A percentile compares a stretch with the other conserved stretches of the same genome.
These are phyloP conservation scores for Leptopilina myrica DNA, from an alignment of 2,888 invertebrate species.

Conservation along the genomic window DNA sequence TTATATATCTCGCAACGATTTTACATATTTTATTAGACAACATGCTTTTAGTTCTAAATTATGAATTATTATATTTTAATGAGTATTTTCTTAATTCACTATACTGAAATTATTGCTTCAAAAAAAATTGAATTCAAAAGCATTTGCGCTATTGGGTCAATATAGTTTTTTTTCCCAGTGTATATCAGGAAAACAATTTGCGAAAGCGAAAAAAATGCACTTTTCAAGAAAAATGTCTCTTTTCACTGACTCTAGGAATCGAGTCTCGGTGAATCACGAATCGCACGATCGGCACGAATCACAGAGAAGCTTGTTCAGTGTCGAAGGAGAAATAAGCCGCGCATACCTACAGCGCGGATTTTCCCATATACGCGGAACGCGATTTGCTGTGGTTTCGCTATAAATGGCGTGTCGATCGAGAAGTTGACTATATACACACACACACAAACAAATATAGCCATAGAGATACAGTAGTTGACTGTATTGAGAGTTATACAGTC, in stretches of 20 bases:
- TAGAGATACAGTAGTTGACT: constrained; percentile 14
- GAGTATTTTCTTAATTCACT: too few species aligned
- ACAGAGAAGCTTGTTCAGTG: constrained; percentile 49
- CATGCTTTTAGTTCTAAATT: too few species aligned
- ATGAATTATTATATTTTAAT: too few species aligned
- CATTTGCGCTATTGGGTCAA: too few species aligned
- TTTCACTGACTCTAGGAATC: constrained; percentile 42
- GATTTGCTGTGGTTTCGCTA: constrained; percentile 58
- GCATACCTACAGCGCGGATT: constrained; percentile 59
- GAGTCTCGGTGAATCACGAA: constrained; percentile 50
- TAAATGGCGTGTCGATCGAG: constrained; percentile 59
- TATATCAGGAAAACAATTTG: background rate
- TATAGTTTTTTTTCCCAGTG: too few species aligned
- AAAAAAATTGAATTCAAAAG: too few species aligned
- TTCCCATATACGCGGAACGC: constrained; percentile 64
- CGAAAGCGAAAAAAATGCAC: background rate
- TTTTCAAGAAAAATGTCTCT: constrained; percentile 15
- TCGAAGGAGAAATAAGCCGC: constrained; percentile 54
- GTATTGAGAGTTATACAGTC: background rate
- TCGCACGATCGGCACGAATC: constrained; percentile 54
- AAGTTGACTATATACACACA: background rate
- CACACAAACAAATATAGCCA: too few species aligned
- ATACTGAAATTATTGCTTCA: too few species aligned
- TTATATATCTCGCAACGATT: too few species aligned
- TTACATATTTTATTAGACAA: too few species aligned